Base-by-base conservation (phyloP, 2,797 vertebrate genomes). In the Chaunax sp. region DNA sequence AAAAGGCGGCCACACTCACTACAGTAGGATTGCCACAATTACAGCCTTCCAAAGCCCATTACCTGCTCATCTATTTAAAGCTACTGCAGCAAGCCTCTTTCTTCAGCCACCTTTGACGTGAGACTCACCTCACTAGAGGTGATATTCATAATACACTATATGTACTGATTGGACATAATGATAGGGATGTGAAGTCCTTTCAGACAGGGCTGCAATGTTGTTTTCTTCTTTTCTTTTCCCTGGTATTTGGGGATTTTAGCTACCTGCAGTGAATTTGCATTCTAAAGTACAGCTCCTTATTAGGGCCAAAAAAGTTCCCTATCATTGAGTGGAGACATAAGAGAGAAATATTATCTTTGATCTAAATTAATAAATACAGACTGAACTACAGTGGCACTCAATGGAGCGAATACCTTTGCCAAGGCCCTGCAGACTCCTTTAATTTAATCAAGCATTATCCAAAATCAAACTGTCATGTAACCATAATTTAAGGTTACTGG, bases 1-100 rank as follows among this genome's bases (percentile, higher is more conserved):
- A 79, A 77, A 84, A 83, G 72, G 79, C 77, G 68, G 75, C 72
- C 58, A 41, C 50, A 14, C 50, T 80, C 13, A 16, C 66, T 71
- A 79, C 75, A 78, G 78, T 78, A 70, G 64, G 59, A 72, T 69
- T 69, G 76, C 68, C 77, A 69, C 84, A 84, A 89, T 88, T 83
- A 85, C 85, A 84, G 75, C 68, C 76, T 77, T 83, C 76, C 67
- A 88, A 90, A 93, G 78, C 77, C 80, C 79, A 89, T 90, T 90
- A 89, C 82, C 78, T 86, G 86, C 77, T 78, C 76, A 83, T 89
- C 85, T 91, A 86, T 92, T 92, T 85, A 85, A 85, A 84, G 77
- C 80, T 67, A 68, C 78, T 72, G 73, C 63, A 87, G 73, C 73
- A 63, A 83, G 71, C 80, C 68, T 82, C 54, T 77, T 75, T 80